phyloP scores from a whole-genome alignment of 1,140 invertebrate genomes.

The Cryptotermes secundus region DNA sequence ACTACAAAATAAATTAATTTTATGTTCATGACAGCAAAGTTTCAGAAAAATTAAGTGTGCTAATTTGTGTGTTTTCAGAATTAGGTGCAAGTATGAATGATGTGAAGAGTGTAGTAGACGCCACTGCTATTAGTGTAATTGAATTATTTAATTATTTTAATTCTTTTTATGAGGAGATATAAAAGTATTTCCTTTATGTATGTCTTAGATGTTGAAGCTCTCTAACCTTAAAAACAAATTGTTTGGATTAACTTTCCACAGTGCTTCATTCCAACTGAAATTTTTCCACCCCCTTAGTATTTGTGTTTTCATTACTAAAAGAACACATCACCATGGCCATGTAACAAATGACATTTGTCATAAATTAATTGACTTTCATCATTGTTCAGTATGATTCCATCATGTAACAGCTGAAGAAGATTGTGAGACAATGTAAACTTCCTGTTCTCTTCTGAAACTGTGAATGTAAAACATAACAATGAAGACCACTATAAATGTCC shows the following conservation, averaged over 20 bases:
- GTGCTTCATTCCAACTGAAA: not conserved
- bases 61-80: conserved; percentile 10
- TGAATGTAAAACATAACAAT: not conserved
- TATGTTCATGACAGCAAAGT: not conserved
- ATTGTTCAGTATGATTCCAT: not conserved
- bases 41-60: not conserved
- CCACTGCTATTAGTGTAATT: not conserved
- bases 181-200: not conserved
- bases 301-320: not conserved
- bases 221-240: not conserved
- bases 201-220: not conserved
- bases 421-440: not conserved
- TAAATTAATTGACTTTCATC: not conserved
- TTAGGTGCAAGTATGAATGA: not conserved
- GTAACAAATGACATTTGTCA: not conserved
- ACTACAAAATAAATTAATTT: not conserved
- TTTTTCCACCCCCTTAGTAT: not conserved
- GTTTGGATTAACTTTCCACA: not conserved
- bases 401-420: not conserved
- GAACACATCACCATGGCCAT: not conserved
- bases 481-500: conserved; percentile 1
- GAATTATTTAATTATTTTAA: conserved; percentile 13
- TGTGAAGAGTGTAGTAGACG: not conserved
- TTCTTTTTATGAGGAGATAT: not conserved
- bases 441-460: not conserved